Base-by-base conservation (phyloP, 1,140 invertebrate genomes). In the Gerris buenoi region DNA sequence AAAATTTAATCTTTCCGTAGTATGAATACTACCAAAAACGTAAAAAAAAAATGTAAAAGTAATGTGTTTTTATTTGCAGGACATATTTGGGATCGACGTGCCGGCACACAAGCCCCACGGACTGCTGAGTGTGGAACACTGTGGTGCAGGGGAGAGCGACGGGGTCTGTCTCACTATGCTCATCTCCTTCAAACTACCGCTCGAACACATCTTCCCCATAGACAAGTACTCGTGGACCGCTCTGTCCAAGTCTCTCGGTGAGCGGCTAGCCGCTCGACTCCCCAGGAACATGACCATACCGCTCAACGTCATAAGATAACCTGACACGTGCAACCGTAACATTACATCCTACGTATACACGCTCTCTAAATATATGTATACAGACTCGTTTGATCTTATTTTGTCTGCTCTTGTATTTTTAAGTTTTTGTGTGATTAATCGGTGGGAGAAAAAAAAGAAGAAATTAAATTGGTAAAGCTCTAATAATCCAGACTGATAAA, bases 141-240 rank as follows among this genome's bases (percentile, higher is more conserved):
- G 77, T 67, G 82, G 83, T 63, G 74, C 74, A 56, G 74, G 71
- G 15, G 70, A 72, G 27, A 74, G 80, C 65, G 91, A 95, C 80
- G 93, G 93, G 1, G 80, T 90, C 58, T 93, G 90, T 74, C 74
- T 96, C 2, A 90, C 90, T 62, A 74, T 95, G 15, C 77, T 96
- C 1, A 87, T 95, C n/a, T 89, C 89, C 0, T 92, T 94, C 71
- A 81, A 88, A 69, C 81, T 87, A n/a, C 86, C 89, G 2, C 76
- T 94, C 18, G 91, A 93, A 79, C 88, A 93, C 74, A 87, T 91
- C 3, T 83, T 86, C 25, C 82, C 93, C 2, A 88, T 90, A 73
- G 89, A 89, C 67, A 93, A 93, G 76, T 95, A 90, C 77, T 84
- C 87, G 27, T 95, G 92, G 93, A 84, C 91, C 71, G 89, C 93